These are phyloP conservation scores for Procambarus clarkii DNA, from an alignment of 1,140 invertebrate species.

Conservation along the genomic window DNA sequence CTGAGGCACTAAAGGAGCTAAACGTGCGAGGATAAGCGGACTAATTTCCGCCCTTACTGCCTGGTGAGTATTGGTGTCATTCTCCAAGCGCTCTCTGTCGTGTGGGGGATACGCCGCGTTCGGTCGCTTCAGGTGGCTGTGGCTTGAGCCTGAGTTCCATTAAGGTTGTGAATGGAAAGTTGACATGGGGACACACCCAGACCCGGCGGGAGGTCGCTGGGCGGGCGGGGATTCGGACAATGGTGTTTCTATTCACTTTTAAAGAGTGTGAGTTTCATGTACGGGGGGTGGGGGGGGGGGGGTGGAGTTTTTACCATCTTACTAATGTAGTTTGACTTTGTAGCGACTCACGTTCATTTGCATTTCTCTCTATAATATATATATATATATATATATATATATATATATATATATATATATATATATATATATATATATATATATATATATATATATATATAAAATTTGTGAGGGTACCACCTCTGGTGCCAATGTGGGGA, in stretches of 20 bases:
- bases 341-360: not conserved
- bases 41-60: not conserved
- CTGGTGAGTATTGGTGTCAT: not conserved
- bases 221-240: constrained; percentile 62
- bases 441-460: constrained; percentile 5
- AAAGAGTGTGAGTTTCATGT: constrained; percentile 60
- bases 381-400: too few relatives aligned
- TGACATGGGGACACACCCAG: constrained; percentile 68
- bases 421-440: not conserved
- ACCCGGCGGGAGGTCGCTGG: constrained; percentile 55
- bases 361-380: not conserved
- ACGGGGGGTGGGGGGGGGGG: not conserved
- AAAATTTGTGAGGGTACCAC: too few relatives aligned
- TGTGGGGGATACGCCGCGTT: constrained; percentile 43
- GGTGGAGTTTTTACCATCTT: constrained; percentile 23
- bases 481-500: too few relatives aligned
- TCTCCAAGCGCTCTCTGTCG: not conserved
- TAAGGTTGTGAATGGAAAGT: constrained; percentile 70
- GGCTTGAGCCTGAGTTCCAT: constrained; percentile 68
- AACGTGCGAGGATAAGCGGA: not conserved
- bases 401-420: too few relatives aligned
- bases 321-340: constrained; percentile 46
- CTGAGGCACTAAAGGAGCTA: constrained; percentile 16
- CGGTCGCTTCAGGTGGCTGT: constrained; percentile 55
- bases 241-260: constrained; percentile 66